Evolutionary conservation across 2,888 invertebrate species (phyloP), one percentile per base, ranked within the genome.

Genomic region (Athalia cordata): DNA sequence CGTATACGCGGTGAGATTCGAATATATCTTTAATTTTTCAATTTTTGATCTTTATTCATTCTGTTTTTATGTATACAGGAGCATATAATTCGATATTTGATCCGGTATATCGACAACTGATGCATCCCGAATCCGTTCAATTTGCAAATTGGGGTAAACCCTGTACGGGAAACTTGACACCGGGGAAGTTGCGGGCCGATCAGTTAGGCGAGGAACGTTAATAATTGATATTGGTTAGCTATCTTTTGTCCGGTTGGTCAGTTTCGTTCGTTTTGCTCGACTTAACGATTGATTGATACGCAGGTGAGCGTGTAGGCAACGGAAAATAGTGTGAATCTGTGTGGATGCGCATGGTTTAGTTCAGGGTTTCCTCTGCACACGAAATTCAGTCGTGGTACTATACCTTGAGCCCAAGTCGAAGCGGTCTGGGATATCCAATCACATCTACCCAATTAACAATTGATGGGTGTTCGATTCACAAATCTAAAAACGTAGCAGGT

Each of bases 361-460:
- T 55, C 55, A n/a, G 55, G 4, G 55, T 55, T 55, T 29, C 29
- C 29, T 29, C 29, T 29, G 2, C 2, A 29, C 29, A 29, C 55
- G 55, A 55, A 55, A 8, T n/a, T 11, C 55, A n/a, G 8, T 55
- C 55, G n/a, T n/a, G 8, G n/a, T 11, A 55, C 9, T 8, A 11
- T n/a, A 8, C 7, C 57, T 45, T 45, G 70, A 70, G 57, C 70
- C 57, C 43, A n/a, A 29, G 5, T n/a, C 43, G 43, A 57, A 70
- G 50, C 52, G 68, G 70, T 70, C 13, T 57, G 45, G 47, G 7
- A n/a, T 13, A 59, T 47, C 59, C 72, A 57, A 59, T 57, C 47
- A 72, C n/a, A 57, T 59, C 59, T 57, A 57, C 9, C 59, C 59
- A 45, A 72, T 72, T 45, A 72, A 7, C 57, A 57, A 72, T 72